These are phyloP conservation scores for Pseudochromis fuscus DNA, from an alignment of 2,797 vertebrate species.

Conservation along the genomic window DNA sequence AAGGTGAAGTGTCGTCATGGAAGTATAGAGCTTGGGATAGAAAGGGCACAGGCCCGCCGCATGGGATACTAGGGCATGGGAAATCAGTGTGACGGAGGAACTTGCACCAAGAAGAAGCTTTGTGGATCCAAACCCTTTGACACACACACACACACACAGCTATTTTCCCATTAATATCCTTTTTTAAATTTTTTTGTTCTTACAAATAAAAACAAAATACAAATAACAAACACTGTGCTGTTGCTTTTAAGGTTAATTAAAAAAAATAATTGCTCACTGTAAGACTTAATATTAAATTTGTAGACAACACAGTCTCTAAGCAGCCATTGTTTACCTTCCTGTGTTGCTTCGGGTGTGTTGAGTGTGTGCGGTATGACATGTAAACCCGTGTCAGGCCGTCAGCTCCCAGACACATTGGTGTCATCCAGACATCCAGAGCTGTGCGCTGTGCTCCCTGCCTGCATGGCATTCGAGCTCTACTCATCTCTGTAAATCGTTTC, in stretches of 20 bases:
- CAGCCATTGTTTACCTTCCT: conserved; percentile 69
- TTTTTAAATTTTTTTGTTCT: not conserved
- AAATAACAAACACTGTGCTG: not conserved
- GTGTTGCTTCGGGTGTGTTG: conserved; percentile 49
- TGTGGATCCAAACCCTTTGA: conserved; percentile 27
- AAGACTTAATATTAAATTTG: conserved; percentile 30
- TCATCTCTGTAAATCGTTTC: conserved; percentile 75
- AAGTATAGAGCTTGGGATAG: conserved; percentile 75
- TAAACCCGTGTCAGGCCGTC: conserved; percentile 77
- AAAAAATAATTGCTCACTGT: conserved; percentile 45
- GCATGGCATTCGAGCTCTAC: conserved; percentile 63
- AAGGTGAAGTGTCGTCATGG: conserved; percentile 85
- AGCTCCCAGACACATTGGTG: conserved; percentile 77
- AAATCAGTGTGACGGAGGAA: conserved; percentile 78
- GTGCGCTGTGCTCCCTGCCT: conserved; percentile 63
- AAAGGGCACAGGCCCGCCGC: conserved; percentile 74
- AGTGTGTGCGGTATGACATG: conserved; percentile 68
- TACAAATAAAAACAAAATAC: no score
- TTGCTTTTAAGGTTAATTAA: conserved; percentile 44
- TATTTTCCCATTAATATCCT: conserved; percentile 26
- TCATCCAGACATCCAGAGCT: conserved; percentile 72
- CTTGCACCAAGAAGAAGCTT: conserved; percentile 41
- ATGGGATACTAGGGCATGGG: conserved; percentile 75
- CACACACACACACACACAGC: no score
- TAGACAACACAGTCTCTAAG: conserved; percentile 26